Evolutionary conservation across 2,113 vertebrate species (phyloP), one percentile per base, ranked within the genome.

Genomic region (Morone chrysops): DNA sequence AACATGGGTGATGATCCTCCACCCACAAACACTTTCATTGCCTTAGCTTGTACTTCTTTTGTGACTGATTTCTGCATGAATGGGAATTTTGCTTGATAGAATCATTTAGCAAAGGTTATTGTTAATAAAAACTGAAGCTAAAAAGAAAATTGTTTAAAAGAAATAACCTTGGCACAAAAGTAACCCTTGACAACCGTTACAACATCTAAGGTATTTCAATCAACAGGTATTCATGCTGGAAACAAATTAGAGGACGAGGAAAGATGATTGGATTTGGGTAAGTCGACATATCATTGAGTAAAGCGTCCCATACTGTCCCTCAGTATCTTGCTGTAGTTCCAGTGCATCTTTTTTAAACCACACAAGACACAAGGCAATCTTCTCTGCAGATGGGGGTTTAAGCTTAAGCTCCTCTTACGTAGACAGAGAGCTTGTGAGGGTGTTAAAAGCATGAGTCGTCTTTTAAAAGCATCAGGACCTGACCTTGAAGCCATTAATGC

Each of bases 401-500:
- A 67, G 56, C 41, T 76, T 84, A 73, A 83, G 69, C 48, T 78
- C 80, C 70, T 81, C 60, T 87, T 63, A 65, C 10, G 16, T 22
- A 53, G 45, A 67, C 56, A 47, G 40, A 22, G 48, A 77, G 66
- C 43, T 67, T 70, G 77, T 50, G 60, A 72, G 38, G 16, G 68
- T 16, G 87, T 77, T 84, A 77, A 84, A 91, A 87, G 86, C n/a
- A 1, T 45, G 74, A 71, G 73, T 76, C 13, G 53, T 71, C 83
- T 84, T 78, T 75, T 86, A 70, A 90, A 87, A 90, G 88, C 87
- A n/a, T n/a, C 45, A 1, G 31, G 53, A 78, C 65, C 51, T 90
- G 84, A 88, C 87, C 89, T 86, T 82, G 80, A 82, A 84, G 60
- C 85, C 88, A 89, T 90, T 85, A 87, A 87, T 5, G 38, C 75